Conservation (phyloP, 1,140 invertebrate genomes). For the Periplaneta americana region DNA sequence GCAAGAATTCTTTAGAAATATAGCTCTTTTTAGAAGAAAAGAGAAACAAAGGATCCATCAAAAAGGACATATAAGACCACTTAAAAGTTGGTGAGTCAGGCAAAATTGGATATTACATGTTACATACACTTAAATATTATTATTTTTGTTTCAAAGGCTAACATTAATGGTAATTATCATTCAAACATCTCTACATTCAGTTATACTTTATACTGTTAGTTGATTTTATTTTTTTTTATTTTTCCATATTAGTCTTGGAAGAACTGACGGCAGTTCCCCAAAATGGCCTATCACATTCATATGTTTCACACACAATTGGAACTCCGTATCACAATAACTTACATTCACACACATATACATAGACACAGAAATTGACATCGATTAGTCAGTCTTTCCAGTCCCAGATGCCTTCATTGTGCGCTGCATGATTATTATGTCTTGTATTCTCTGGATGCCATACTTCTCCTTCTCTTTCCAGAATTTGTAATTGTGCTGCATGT, state of each 20-base stretch:
- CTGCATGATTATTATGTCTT: not conserved
- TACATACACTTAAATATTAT: not conserved
- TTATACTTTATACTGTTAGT: not conserved
- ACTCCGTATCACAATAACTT: not conserved
- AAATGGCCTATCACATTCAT: not conserved
- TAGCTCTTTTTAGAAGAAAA: not conserved
- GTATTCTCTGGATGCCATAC: conserved; percentile 18
- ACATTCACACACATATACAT: not conserved
- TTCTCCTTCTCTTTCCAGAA: conserved; percentile 75
- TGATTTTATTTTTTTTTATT: no score
- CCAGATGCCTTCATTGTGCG: not conserved
- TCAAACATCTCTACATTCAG: not conserved
- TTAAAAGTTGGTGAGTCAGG: not conserved
- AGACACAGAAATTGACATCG: not conserved
- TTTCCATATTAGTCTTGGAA: not conserved
- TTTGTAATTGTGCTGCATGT: conserved; percentile 81
- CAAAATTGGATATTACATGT: not conserved
- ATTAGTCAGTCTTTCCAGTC: not conserved
- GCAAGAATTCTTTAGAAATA: not conserved
- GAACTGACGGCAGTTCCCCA: not conserved
- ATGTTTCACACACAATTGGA: not conserved
- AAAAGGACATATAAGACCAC: not conserved
- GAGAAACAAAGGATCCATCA: not conserved
- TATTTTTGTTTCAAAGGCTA: not conserved
- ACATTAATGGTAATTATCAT: not conserved